These are phyloP conservation scores for Halcyon chelicuti DNA, from an alignment of 2,797 vertebrate species.

Conservation along the genomic window DNA sequence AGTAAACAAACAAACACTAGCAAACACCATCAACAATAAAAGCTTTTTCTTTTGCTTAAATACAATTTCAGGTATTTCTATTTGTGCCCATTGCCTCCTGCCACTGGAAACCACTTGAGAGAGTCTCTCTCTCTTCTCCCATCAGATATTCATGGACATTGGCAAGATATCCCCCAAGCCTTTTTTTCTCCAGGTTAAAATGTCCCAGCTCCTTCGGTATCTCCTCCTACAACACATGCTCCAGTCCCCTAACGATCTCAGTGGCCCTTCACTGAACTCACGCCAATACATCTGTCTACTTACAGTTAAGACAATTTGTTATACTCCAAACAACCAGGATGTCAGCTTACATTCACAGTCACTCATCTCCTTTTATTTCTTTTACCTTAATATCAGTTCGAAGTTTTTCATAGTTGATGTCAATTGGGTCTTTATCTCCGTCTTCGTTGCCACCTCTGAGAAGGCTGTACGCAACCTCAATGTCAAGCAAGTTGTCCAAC, in stretches of 20 bases:
- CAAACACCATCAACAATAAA: background rate
- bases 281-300: background rate
- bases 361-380: background rate
- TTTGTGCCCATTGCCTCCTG: background rate
- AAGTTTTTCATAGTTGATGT: conserved; percentile 98
- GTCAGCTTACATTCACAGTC: background rate
- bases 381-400: conserved; percentile 93
- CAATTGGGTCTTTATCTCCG: conserved; percentile 93
- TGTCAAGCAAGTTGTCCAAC: conserved; percentile 98
- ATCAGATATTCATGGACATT: background rate
- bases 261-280: background rate
- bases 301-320: background rate
- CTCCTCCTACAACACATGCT: background rate
- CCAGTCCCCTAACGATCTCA: background rate
- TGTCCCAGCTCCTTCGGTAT: background rate
- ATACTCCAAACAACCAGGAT: background rate
- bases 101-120: background rate
- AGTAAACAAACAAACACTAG: background rate
- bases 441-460: conserved; percentile 93
- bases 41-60: background rate
- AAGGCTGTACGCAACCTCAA: conserved; percentile 97
- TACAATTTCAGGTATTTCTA: background rate
- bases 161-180: background rate
- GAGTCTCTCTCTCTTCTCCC: background rate
- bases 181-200: background rate